Conservation (phyloP, 2,113 vertebrate species). For the Rhinoptilus africanus region DNA sequence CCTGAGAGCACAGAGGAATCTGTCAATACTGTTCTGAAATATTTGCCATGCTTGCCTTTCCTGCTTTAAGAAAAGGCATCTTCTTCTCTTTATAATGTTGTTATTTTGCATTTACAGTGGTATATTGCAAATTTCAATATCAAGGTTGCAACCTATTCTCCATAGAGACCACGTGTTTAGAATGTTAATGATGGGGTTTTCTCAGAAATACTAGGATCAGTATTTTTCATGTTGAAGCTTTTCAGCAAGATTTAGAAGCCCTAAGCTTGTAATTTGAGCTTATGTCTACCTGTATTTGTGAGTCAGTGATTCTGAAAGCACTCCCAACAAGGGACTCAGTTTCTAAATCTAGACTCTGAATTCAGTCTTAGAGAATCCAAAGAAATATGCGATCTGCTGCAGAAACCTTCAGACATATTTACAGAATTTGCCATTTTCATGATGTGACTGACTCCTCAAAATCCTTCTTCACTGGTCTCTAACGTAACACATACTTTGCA, state of each 20-base stretch:
- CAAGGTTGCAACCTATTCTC: neutral
- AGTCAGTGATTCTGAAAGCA: neutral
- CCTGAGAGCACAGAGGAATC: neutral
- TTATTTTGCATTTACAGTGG: neutral
- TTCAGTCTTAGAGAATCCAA: neutral
- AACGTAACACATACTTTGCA: neutral
- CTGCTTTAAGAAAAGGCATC: neutral
- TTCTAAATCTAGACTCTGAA: neutral
- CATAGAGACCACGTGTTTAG: neutral
- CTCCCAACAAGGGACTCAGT: neutral
- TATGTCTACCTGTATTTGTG: neutral
- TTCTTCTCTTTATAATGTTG: neutral
- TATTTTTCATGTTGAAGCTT: neutral
- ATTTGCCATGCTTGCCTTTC: neutral
- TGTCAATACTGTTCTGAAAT: neutral
- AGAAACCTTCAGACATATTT: neutral
- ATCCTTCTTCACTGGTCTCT: neutral
- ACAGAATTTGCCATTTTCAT: neutral
- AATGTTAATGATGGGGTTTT: fast-evolving
- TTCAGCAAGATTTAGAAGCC: neutral
- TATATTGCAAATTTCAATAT: neutral
- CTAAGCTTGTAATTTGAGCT: neutral
- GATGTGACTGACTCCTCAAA: neutral
- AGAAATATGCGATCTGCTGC: neutral
- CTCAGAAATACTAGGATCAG: neutral